Evolutionary conservation across 2,888 invertebrate species (phyloP).

Genomic region (Nomada ruficornis): DNA sequence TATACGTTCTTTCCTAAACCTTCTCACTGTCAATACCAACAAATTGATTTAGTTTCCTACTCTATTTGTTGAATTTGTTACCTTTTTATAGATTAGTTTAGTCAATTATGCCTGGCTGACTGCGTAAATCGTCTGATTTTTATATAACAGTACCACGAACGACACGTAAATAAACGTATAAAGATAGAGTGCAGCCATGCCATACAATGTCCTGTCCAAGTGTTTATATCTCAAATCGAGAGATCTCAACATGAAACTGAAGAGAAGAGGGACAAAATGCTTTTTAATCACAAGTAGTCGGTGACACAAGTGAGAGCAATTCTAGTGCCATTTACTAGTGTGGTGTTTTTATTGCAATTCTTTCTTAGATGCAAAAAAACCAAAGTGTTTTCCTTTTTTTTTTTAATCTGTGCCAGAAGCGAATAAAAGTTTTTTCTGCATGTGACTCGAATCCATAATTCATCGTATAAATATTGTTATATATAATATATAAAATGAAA

Average conservation of each 20-base stretch:
- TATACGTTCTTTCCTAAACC: slow-evolving; percentile 79
- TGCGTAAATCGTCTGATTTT: slow-evolving; percentile 80
- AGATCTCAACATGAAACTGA: slow-evolving; percentile 71
- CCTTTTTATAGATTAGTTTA: slow-evolving; percentile 83
- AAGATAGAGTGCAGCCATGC: slow-evolving; percentile 68
- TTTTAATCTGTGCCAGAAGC: slow-evolving; percentile 85
- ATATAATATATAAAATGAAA: slow-evolving; percentile 85
- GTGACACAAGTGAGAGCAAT: slow-evolving; percentile 84
- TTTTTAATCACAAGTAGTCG: slow-evolving; percentile 80
- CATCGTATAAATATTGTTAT: slow-evolving; percentile 87
- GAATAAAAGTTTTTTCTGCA: slow-evolving; percentile 82
- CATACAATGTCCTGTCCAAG: slow-evolving; percentile 72
- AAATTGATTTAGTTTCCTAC: slow-evolving; percentile 81
- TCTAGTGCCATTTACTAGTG: slow-evolving; percentile 86
- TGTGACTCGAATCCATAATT: slow-evolving; percentile 83
- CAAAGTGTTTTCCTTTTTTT: slow-evolving; percentile 86
- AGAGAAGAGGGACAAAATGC: slow-evolving; percentile 74
- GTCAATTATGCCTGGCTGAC: slow-evolving; percentile 77
- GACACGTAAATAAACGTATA: slow-evolving; percentile 59
- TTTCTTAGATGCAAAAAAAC: slow-evolving; percentile 85
- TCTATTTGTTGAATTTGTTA: slow-evolving; percentile 83
- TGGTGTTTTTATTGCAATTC: slow-evolving; percentile 83
- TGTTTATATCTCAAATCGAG: slow-evolving; percentile 72
- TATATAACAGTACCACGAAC: slow-evolving; percentile 73
- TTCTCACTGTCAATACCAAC: slow-evolving; percentile 80